These are phyloP conservation scores for Aplodontia rufa DNA, from an alignment of 2,113 vertebrate genomes.

Conservation along the genomic window DNA sequence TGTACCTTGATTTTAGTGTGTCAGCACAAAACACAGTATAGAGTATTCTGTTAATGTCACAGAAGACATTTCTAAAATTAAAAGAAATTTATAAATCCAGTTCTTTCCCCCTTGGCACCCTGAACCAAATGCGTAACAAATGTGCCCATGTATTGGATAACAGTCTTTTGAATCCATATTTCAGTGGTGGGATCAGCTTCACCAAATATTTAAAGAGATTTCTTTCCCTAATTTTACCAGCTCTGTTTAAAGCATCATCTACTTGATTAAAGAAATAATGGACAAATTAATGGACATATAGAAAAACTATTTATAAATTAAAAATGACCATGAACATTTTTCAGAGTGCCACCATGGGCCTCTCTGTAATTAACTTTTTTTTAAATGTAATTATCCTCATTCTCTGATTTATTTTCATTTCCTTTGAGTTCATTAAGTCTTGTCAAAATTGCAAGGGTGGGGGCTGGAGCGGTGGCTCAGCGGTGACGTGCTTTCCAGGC, in stretches of 20 bases:
- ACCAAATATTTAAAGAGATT: neutral
- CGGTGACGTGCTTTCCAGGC: no score
- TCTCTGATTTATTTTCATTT: neutral
- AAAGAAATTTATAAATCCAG: neutral
- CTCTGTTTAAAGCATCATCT: neutral
- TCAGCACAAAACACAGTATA: neutral
- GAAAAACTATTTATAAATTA: neutral
- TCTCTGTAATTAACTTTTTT: neutral
- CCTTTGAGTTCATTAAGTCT: neutral
- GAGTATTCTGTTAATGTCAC: neutral
- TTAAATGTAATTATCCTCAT: neutral
- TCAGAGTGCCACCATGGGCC: neutral
- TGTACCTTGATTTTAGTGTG: neutral
- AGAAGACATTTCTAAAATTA: neutral
- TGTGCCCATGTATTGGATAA: rapidly evolving
- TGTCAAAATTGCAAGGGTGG: neutral
- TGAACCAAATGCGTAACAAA: neutral
- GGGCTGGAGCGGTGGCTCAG: no score
- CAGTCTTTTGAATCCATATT: neutral
- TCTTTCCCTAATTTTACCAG: neutral
- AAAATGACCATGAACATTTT: neutral
- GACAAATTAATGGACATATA: neutral
- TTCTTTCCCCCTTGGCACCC: neutral
- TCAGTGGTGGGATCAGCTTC: neutral
- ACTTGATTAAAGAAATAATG: neutral